phyloP scores from a whole-genome alignment of 2,797 vertebrate genomes.

The Aselliscus stoliczkanus region DNA sequence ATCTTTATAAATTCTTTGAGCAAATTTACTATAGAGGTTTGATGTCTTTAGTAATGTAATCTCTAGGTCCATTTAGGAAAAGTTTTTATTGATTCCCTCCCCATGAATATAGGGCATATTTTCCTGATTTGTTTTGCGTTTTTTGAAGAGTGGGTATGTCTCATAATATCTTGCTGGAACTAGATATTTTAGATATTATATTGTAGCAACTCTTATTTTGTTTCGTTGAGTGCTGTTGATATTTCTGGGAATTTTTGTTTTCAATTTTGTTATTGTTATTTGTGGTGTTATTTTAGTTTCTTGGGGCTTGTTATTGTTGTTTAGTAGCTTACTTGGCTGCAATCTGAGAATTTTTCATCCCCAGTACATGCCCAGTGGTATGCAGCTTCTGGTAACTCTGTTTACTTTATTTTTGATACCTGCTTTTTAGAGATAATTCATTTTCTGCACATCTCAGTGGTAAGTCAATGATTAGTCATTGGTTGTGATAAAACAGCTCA shows the following conservation, averaged over 20 bases:
- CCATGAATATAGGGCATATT: no score
- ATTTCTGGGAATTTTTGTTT: background rate
- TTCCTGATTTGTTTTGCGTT: background rate
- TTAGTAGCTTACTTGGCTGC: background rate
- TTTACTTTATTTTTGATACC: background rate
- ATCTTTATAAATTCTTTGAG: background rate
- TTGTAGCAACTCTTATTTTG: no score
- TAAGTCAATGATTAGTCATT: background rate
- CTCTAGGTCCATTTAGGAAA: background rate
- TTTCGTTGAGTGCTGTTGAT: background rate
- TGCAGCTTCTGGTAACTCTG: background rate
- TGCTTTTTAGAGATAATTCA: background rate
- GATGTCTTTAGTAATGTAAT: background rate
- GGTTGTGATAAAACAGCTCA: background rate
- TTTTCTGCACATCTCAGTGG: background rate
- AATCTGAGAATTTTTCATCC: background rate
- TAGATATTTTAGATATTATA: no score
- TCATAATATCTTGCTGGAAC: background rate
- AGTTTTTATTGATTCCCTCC: background rate
- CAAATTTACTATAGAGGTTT: background rate
- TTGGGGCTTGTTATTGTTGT: background rate
- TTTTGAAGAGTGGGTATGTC: background rate
- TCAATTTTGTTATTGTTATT: background rate
- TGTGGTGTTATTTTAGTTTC: background rate
- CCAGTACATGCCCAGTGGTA: background rate